Conservation (phyloP, 2,797 vertebrate genomes). For the Podarcis siculus region DNA sequence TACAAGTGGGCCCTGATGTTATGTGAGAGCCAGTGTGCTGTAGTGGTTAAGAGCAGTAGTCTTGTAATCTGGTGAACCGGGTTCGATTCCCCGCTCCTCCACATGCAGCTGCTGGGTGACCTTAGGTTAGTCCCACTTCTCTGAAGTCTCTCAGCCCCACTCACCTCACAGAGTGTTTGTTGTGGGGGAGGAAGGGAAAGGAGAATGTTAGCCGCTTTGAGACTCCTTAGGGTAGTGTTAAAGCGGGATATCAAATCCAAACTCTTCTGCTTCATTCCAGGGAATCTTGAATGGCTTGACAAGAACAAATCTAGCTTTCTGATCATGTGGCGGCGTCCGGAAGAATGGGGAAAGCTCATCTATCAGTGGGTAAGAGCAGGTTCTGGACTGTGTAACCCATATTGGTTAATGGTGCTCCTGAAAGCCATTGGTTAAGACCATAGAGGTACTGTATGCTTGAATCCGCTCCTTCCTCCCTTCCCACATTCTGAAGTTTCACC, state of each 20-base stretch:
- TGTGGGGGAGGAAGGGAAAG: too few species aligned
- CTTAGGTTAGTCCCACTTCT: too few species aligned
- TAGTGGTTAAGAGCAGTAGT: too few species aligned
- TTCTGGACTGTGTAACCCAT: not conserved
- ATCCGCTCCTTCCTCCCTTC: not conserved
- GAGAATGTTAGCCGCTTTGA: too few species aligned
- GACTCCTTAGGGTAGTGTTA: too few species aligned
- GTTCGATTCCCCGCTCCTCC: too few species aligned
- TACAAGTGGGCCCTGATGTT: not conserved
- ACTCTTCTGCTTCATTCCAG: slow-evolving; percentile 77
- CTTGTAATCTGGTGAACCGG: too few species aligned
- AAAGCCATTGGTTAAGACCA: not conserved
- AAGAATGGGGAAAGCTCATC: slow-evolving; percentile 98
- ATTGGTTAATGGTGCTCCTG: not conserved
- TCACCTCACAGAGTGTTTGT: too few species aligned
- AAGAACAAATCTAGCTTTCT: slow-evolving; percentile 97
- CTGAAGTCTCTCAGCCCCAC: too few species aligned
- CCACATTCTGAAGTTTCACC: not conserved
- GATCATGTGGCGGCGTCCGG: slow-evolving; percentile 97
- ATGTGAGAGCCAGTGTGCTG: not conserved
- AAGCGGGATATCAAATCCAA: too few species aligned
- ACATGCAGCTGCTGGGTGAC: too few species aligned
- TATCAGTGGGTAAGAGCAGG: slow-evolving; percentile 93
- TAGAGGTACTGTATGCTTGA: not conserved
- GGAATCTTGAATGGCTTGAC: slow-evolving; percentile 97